phyloP scores from a whole-genome alignment of 2,797 vertebrate genomes.

The Chrosomus eos region DNA sequence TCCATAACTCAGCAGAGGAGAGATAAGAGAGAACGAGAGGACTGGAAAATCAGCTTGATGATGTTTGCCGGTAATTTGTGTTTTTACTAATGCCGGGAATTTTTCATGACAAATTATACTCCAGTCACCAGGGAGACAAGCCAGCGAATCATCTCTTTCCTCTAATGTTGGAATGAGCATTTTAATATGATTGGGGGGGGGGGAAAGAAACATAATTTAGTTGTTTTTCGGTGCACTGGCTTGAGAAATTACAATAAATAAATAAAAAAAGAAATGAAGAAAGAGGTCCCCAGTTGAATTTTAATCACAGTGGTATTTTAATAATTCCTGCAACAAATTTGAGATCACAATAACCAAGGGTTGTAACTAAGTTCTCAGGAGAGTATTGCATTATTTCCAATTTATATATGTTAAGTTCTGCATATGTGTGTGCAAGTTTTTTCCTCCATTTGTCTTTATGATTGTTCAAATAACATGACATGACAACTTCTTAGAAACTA shows the following conservation, averaged over 20 bases:
- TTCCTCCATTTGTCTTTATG: constrained; percentile 1
- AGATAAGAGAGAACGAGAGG: constrained; percentile 6
- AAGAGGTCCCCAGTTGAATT: constrained; percentile 54
- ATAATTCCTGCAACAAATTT: constrained; percentile 53
- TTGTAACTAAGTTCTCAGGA: constrained; percentile 22
- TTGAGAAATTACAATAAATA: constrained; percentile 60
- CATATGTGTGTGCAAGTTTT: neutral
- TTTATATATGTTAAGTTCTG: neutral
- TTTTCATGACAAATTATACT: constrained; percentile 47
- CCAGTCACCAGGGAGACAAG: constrained; percentile 49
- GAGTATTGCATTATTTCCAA: constrained; percentile 15
- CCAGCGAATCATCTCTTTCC: constrained; percentile 48
- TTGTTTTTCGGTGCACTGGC: constrained; percentile 61
- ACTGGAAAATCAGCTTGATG: constrained; percentile 29
- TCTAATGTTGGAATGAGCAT: constrained; percentile 54
- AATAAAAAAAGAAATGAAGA: constrained; percentile 34
- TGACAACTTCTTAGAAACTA: constrained; percentile 28
- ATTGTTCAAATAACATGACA: constrained; percentile 21
- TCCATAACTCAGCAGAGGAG: constrained; percentile 27
- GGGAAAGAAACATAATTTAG: constrained; percentile 55
- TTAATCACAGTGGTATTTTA: constrained; percentile 59
- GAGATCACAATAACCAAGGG: constrained; percentile 43
- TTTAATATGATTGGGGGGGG: constrained; percentile 57
- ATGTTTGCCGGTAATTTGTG: constrained; percentile 47
- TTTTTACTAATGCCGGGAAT: constrained; percentile 36